Conservation (phyloP, 1,140 invertebrate species). For the Bursaphelenchus mucronatus region DNA sequence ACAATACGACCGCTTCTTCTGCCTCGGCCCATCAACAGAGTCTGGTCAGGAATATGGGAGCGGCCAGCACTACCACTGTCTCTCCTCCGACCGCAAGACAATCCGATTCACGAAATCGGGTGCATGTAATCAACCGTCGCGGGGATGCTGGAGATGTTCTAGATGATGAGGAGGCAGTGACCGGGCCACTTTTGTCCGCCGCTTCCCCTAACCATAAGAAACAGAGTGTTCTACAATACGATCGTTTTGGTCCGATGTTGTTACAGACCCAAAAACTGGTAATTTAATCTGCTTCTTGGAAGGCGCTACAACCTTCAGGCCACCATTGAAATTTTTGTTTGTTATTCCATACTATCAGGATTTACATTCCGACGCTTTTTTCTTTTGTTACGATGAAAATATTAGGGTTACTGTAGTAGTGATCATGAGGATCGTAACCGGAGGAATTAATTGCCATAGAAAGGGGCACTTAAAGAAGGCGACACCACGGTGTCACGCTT, state of each 20-base stretch:
- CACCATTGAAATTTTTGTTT: constrained; percentile 1
- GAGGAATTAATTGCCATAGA: constrained; percentile 13
- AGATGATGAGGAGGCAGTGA: no score
- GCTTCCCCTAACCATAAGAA: no score
- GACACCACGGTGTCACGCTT: neutral
- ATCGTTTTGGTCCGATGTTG: constrained; percentile 29
- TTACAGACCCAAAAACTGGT: constrained; percentile 29
- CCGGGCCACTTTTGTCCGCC: no score
- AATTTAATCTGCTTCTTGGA: constrained; percentile 12
- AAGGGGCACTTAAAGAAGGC: constrained; percentile 8
- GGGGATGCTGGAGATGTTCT: no score
- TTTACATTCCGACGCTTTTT: neutral
- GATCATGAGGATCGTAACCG: neutral
- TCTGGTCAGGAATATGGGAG: no score
- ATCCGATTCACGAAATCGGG: no score
- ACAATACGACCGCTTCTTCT: no score
- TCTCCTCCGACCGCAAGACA: no score
- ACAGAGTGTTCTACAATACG: neutral
- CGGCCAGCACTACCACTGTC: no score
- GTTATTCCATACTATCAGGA: neutral
- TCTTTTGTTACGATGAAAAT: neutral
- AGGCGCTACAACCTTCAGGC: constrained; percentile 7
- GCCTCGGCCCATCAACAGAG: no score
- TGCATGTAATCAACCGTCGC: no score
- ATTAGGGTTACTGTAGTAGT: neutral